Conservation (phyloP, 2,888 invertebrate genomes). For the Erebia aethiops region DNA sequence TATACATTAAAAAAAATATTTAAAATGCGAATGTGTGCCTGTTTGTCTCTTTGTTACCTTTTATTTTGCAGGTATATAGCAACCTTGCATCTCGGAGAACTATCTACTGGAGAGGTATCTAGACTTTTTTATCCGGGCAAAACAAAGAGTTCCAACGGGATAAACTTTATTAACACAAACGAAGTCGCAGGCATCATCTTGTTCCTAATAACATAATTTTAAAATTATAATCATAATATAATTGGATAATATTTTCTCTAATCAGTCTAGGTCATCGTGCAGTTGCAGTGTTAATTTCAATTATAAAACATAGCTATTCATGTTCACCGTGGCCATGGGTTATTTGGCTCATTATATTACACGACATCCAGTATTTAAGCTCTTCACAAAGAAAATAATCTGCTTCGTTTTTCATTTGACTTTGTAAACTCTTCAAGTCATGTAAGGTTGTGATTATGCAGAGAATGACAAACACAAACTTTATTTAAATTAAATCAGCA, state of each 20-base stretch:
- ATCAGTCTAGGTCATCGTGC: constrained; percentile 59
- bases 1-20: no score
- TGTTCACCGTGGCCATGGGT: constrained; percentile 17
- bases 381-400: constrained; percentile 3
- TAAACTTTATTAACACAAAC: neutral
- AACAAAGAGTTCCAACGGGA: neutral
- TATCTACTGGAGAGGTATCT: neutral
- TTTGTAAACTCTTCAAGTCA: constrained; percentile 6
- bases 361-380: constrained; percentile 19
- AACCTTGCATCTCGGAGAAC: neutral
- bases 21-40: no score
- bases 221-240: neutral
- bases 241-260: constrained; percentile 33
- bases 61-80: neutral
- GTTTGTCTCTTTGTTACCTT: no score
- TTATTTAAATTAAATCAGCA: neutral
- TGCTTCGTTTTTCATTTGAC: neutral
- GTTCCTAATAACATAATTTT: neutral
- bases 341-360: constrained; percentile 12
- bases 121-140: neutral
- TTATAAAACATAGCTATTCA: constrained; percentile 10
- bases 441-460: constrained; percentile 18
- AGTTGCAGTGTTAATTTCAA: constrained; percentile 30
- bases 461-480: neutral
- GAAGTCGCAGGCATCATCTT: no score